Conservation (phyloP, 2,797 vertebrate genomes). For the Cheirogaleus major region DNA sequence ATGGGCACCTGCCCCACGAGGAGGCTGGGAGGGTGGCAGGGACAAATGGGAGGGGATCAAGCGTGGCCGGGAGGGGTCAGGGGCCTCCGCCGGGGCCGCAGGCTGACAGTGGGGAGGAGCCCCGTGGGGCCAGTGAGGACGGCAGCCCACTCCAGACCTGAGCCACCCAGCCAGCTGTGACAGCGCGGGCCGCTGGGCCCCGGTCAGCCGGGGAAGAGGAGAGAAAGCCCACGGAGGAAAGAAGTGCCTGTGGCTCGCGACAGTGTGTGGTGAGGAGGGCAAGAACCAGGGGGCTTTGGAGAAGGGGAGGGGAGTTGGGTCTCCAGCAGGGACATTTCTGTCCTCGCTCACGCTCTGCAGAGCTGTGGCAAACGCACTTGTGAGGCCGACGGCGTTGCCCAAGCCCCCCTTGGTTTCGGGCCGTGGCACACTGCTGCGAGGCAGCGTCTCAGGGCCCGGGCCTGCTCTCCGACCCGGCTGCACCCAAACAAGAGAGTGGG, state of each 20-base stretch:
- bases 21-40: not conserved
- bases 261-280: not conserved
- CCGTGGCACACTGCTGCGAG: not conserved
- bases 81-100: not conserved
- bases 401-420: not conserved
- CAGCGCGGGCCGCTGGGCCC: no score
- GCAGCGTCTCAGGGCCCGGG: not conserved
- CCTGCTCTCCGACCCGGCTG: not conserved
- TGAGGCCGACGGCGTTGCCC: not conserved
- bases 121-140: not conserved
- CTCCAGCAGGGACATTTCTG: not conserved
- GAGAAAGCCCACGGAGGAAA: not conserved
- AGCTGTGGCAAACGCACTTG: not conserved
- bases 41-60: not conserved
- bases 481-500: not conserved
- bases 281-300: not conserved
- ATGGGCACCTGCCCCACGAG: no score
- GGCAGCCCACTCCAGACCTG: not conserved
- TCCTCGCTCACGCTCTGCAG: no score
- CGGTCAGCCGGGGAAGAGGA: not conserved
- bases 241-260: accelerated
- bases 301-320: not conserved
- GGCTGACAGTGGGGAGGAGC: not conserved
- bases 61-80: not conserved
- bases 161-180: not conserved